Evolutionary conservation across 2,888 invertebrate genomes (phyloP).

Genomic region (Pheosia gnoma): DNA sequence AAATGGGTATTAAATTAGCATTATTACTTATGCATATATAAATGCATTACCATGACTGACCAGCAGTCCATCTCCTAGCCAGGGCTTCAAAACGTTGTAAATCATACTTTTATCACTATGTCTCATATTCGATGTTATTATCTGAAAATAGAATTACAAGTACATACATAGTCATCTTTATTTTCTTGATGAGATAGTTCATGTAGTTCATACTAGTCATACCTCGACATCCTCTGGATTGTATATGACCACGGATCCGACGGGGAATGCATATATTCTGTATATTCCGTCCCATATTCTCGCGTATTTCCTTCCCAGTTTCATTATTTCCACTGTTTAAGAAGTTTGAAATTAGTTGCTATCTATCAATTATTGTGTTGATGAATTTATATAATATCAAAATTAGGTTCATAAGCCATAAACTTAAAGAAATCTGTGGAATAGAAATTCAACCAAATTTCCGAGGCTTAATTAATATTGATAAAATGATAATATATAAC

Average conservation of each 20-base stretch:
- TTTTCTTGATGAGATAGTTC: neutral
- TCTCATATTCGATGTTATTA: slow-evolving; percentile 74
- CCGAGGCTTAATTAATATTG: too few species aligned
- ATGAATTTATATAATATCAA: too few species aligned
- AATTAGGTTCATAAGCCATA: too few species aligned
- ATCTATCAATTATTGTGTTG: too few species aligned
- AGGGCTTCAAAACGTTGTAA: slow-evolving; percentile 76
- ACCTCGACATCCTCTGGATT: slow-evolving; percentile 35
- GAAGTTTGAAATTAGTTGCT: neutral
- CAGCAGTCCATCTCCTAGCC: slow-evolving; percentile 82
- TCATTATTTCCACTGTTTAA: slow-evolving; percentile 50
- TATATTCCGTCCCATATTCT: slow-evolving; percentile 51
- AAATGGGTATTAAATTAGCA: neutral
- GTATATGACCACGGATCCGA: slow-evolving; percentile 22
- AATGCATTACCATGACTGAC: slow-evolving; percentile 62
- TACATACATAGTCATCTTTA: too few species aligned
- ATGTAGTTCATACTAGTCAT: neutral
- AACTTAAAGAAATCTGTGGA: too few species aligned
- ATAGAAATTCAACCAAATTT: too few species aligned
- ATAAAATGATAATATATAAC: too few species aligned
- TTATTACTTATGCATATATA: neutral
- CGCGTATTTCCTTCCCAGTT: slow-evolving; percentile 43
- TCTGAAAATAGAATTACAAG: slow-evolving; percentile 47
- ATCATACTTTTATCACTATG: slow-evolving; percentile 78
- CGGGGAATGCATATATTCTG: slow-evolving; percentile 50